A percentile compares a stretch with the other conserved stretches of the same genome.
These are phyloP conservation scores for Psilopogon haemacephalus DNA, from an alignment of 2,113 vertebrate genomes.

Conservation along the genomic window DNA sequence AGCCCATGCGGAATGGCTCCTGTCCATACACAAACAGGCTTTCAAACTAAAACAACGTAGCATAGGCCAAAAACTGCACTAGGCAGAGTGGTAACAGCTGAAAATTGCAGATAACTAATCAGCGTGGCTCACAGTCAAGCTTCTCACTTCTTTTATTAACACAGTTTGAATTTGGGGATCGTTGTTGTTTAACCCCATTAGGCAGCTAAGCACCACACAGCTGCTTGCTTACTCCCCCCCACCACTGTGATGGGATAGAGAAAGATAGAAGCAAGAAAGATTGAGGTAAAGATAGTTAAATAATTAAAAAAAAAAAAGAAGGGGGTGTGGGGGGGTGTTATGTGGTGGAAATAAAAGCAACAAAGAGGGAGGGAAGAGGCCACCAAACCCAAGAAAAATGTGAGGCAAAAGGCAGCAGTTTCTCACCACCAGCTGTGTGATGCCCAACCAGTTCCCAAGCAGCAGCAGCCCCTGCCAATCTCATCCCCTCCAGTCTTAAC, in stretches of 20 bases:
- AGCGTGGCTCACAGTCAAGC: not conserved
- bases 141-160: not conserved
- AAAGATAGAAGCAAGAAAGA: not conserved
- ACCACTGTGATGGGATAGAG: too few relatives aligned
- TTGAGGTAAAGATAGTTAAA: not conserved
- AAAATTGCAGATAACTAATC: not conserved
- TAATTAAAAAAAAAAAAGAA: not conserved
- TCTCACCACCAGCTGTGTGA: not conserved
- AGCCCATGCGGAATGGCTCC: not conserved
- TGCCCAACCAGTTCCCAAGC: not conserved
- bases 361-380: not conserved
- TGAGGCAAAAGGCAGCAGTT: not conserved
- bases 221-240: not conserved
- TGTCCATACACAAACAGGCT: accelerated
- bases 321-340: too few relatives aligned
- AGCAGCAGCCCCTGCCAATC: accelerated
- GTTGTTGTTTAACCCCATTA: not conserved
- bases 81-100: not conserved
- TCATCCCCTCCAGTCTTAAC: not conserved
- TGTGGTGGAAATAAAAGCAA: not conserved
- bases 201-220: not conserved
- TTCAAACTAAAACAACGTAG: not conserved
- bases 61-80: not conserved
- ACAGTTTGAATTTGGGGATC: not conserved
- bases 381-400: not conserved